These are phyloP conservation scores for Nymphalis polychloros DNA, from an alignment of 2,888 invertebrate genomes.

Conservation along the genomic window DNA sequence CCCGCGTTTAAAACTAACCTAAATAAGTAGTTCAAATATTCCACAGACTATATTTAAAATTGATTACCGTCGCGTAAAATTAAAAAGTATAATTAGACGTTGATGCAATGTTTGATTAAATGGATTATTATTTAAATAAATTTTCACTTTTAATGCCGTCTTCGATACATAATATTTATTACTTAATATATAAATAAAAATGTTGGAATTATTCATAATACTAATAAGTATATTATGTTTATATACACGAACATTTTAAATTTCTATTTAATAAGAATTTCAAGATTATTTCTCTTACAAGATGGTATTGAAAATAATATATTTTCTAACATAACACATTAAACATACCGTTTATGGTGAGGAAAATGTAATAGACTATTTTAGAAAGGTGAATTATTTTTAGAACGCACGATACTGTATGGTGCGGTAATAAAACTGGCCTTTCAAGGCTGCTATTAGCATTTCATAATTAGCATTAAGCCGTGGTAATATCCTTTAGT, in stretches of 20 bases:
- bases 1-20: background rate
- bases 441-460: slow-evolving; percentile 37
- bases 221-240: no score
- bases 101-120: background rate
- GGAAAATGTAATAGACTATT: slow-evolving; percentile 11
- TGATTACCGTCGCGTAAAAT: background rate
- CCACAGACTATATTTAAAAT: background rate
- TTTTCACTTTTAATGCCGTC: no score
- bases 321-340: background rate
- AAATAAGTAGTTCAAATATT: background rate
- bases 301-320: no score
- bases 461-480: slow-evolving; percentile 35
- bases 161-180: no score
- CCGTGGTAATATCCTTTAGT: slow-evolving; percentile 33
- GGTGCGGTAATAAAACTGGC: slow-evolving; percentile 27
- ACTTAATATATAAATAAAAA: no score
- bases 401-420: slow-evolving; percentile 21
- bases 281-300: no score
- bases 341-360: background rate
- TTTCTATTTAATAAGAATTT: no score
- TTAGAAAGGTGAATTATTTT: slow-evolving; percentile 33
- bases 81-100: background rate
- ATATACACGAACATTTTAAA: no score
- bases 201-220: no score
- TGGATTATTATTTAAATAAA: no score